Evolutionary conservation across 2,888 invertebrate genomes (phyloP), one percentile per base, ranked within the genome.

Genomic region (Yponomeuta evonymella): DNA sequence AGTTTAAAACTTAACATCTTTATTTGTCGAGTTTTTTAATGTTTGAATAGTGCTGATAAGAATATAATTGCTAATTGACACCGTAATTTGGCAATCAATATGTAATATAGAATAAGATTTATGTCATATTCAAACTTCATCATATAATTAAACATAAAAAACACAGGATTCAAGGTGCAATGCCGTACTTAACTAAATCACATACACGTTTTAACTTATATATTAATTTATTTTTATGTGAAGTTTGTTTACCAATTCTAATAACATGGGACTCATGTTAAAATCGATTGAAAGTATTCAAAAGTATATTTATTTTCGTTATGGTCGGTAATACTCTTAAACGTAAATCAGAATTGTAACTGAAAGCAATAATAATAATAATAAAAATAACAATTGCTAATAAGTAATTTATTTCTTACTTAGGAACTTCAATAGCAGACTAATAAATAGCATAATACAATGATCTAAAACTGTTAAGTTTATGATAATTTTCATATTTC

Each of bases 371-470:
- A 23, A 23, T 23, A 23, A 23, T 51, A 51, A 12, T 10, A 51
- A 51, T 9, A 51, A 51, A 51, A 51, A 51, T 51, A 51, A 51
- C 51, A 51, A 51, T 51, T 12, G 51, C 4, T 51, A 67, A 30
- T 33, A n/a, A 69, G 23, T 51, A 51, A 29, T 23, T 69, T 51
- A n/a, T 69, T 51, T 69, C 30, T 23, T 63, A 70, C 63, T 33
- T 33, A 63, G 36, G 70, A 70, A 64, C 62, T 63, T 64, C 15
- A 67, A 43, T 23, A 12, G n/a, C 48, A 67, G 48, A 58, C 51
- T 58, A 43, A 43, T 58, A 58, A 58, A 58, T 15, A 58, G 43
- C 12, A 58, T 58, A 58, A 15, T 58, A 58, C 51, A 15, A 58
- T 15, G 3, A 58, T 58, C 15, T 15, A 58, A 58, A 58, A 58